A percentile compares a stretch with the other conserved stretches of the same genome.
phyloP scores from a whole-genome alignment of 1,140 invertebrate genomes.

The Atta texana region DNA sequence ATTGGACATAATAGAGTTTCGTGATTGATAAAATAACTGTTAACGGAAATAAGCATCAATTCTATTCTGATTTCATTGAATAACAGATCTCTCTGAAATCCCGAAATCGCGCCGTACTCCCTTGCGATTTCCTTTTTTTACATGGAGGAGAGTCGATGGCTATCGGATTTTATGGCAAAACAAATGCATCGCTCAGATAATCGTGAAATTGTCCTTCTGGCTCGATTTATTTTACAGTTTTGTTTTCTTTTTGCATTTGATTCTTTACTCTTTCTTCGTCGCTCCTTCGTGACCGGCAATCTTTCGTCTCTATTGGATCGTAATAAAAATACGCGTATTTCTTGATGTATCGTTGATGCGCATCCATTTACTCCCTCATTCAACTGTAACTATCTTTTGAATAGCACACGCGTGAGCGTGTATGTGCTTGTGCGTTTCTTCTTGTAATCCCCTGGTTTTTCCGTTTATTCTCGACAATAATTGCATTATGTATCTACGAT shows the following conservation, averaged over 20 bases:
- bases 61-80: constrained; percentile 53
- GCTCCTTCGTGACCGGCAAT: constrained; percentile 33
- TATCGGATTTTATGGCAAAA: constrained; percentile 79
- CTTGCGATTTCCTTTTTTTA: constrained; percentile 3
- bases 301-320: constrained; percentile 39
- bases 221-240: constrained; percentile 78
- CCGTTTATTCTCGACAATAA: constrained; percentile 48
- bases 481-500: constrained; percentile 39
- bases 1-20: neutral
- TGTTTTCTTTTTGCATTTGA: constrained; percentile 71
- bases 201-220: constrained; percentile 73
- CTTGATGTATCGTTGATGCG: constrained; percentile 57
- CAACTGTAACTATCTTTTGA: neutral
- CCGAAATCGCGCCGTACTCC: constrained; percentile 54
- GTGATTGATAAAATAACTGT: constrained; percentile 49
- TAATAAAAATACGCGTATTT: constrained; percentile 43
- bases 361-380: constrained; percentile 58
- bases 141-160: constrained; percentile 56
- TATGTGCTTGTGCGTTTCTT: neutral
- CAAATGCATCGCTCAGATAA: constrained; percentile 76
- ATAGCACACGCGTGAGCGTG: neutral
- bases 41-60: constrained; percentile 57
- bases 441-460: neutral
- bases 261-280: constrained; percentile 41
- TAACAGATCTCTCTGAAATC: constrained; percentile 68